Conservation (phyloP, 2,113 vertebrate genomes). For the Sminthopsis crassicaudata region DNA sequence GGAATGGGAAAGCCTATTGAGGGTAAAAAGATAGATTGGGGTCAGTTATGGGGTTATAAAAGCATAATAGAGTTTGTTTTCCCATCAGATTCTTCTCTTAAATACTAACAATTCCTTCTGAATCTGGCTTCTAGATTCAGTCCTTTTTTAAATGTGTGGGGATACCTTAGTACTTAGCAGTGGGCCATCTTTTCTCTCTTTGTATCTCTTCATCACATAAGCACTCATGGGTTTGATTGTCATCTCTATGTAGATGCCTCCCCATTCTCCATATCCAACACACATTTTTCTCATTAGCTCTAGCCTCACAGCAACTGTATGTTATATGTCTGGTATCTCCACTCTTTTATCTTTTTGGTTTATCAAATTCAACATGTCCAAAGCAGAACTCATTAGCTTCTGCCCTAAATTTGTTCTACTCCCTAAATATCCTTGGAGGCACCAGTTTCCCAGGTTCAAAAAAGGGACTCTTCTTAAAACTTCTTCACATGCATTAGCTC, state of each 20-base stretch:
- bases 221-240: background rate
- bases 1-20: background rate
- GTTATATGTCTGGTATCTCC: background rate
- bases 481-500: background rate
- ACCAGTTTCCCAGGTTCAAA: background rate
- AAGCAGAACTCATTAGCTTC: background rate
- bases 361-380: background rate
- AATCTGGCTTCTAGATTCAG: background rate
- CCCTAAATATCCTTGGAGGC: background rate
- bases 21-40: background rate
- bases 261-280: background rate
- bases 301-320: background rate
- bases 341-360: background rate
- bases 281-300: background rate
- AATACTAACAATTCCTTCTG: background rate
- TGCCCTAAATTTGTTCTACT: background rate
- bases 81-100: background rate
- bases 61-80: background rate
- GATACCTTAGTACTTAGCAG: background rate
- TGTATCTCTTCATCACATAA: background rate
- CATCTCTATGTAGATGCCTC: background rate
- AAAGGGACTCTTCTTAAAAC: background rate
- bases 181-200: background rate
- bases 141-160: background rate
- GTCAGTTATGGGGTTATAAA: background rate